These are phyloP conservation scores for Formicarius rufipectus DNA, from an alignment of 2,113 vertebrate genomes.

Conservation along the genomic window DNA sequence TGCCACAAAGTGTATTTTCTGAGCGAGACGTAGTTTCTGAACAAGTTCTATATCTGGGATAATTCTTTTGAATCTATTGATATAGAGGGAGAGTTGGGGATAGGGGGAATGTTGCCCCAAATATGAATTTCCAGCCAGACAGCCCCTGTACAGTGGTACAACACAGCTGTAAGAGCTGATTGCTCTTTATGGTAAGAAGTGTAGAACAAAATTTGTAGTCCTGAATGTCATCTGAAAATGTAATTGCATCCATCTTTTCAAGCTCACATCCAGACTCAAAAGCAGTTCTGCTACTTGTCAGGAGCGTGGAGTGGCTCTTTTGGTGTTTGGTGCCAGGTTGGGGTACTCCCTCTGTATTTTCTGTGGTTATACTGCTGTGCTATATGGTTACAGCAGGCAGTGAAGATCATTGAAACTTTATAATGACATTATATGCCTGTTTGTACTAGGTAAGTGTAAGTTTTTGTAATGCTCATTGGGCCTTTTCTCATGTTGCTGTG, in stretches of 20 bases:
- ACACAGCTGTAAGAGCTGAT: neutral
- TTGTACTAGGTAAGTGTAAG: neutral
- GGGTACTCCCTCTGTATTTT: neutral
- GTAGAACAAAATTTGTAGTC: accelerated
- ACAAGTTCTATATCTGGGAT: neutral
- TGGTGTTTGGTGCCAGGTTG: neutral
- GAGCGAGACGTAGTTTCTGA: neutral
- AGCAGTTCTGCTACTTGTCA: neutral
- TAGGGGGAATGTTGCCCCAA: neutral
- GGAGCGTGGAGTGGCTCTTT: neutral
- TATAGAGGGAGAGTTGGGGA: too few relatives aligned
- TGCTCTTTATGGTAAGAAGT: neutral
- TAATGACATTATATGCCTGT: neutral
- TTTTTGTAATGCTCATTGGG: neutral
- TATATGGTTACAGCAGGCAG: neutral
- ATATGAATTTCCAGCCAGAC: neutral
- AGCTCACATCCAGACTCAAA: neutral
- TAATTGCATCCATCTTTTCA: neutral
- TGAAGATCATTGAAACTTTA: neutral
- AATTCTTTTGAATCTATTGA: neutral
- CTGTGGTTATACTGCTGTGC: neutral
- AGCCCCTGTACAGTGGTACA: neutral
- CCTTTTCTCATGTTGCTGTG: neutral
- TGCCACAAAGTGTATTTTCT: neutral
- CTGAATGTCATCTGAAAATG: neutral